These are phyloP conservation scores for Actinopyga echinites DNA, from an alignment of 53 echinoderm and acorn worm species.

Conservation along the genomic window DNA sequence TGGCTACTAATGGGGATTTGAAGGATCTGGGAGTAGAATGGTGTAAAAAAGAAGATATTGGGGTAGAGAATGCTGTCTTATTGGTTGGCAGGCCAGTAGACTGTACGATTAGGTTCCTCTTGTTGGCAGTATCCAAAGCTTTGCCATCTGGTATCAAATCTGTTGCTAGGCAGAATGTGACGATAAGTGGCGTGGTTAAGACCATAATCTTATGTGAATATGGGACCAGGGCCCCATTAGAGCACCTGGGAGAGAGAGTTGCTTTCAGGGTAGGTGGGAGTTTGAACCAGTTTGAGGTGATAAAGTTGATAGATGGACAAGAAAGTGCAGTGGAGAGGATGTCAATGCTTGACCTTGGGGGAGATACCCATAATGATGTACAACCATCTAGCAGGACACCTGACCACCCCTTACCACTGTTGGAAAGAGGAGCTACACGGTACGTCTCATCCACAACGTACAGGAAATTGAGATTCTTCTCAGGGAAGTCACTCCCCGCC, in stretches of 20 bases:
- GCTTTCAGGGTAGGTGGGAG: neutral
- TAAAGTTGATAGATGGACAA: neutral
- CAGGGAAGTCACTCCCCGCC: neutral
- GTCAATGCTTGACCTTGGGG: constrained; percentile 1
- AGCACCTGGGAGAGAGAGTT: neutral
- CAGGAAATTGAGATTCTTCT: constrained; percentile 54
- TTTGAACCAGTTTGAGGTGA: neutral
- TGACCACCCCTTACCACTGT: neutral
- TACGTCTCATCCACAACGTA: neutral
- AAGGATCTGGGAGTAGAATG: neutral
- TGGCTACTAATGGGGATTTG: neutral
- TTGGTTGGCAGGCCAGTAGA: neutral
- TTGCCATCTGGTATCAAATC: neutral
- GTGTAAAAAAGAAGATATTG: constrained; percentile 32
- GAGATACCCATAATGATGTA: neutral
- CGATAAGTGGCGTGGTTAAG: neutral
- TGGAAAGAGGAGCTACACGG: too few species aligned
- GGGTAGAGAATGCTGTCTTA: neutral
- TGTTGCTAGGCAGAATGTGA: neutral
- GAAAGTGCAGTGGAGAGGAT: neutral
- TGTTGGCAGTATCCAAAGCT: neutral
- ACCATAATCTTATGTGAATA: neutral
- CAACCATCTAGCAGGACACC: neutral
- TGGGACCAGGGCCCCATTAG: neutral
- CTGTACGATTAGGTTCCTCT: neutral